Base-by-base conservation (phyloP, 2,797 vertebrate species). In the Myripristis jacobus region DNA sequence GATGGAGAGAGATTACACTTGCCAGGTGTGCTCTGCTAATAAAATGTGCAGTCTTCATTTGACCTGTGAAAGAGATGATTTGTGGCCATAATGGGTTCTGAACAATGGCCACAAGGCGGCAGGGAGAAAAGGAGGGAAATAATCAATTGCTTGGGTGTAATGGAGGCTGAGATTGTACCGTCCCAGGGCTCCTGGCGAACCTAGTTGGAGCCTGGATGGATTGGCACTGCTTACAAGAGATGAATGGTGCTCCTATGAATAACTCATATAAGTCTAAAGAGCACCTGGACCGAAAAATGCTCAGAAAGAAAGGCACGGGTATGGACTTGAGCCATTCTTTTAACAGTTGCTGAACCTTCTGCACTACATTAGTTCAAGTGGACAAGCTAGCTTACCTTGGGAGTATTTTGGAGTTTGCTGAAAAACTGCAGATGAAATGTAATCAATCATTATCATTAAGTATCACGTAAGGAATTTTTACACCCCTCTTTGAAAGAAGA, bases 61-160 rank as follows among this genome's bases (percentile, higher is more conserved):
- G 72, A 57, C 57, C 73, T 48, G 66, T 56, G 73, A 87, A 84
- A 51, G 75, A 77, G 73, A 74, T 78, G 77, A 88, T 77, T 73
- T 84, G 81, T 60, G 54, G 57, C 71, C 56, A 76, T 87, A 81
- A 89, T 83, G 66, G 76, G 68, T 54, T 68, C 65, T 76, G 79
- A 85, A 80, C 81, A 87, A 89, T 73, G 58, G 78, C 66, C 66
- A 75, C 61, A 44, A 75, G 73, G 62, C 25, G 11, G 65, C 68
- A 64, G 53, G 62, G 73, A 83, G 63, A 65, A 65, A 80, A 15
- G 44, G 50, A 63, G 48, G 74, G 65, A 67, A 79, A 79, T 88
- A 90, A 93, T 92, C 86, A 92, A 79, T 90, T 83, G 79, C 82
- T 70, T 47, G 59, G 77, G 72, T 66, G 71, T 87, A 91, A 89